Conservation (phyloP, 2,888 invertebrate genomes). For the Reticulitermes lucifugus region DNA sequence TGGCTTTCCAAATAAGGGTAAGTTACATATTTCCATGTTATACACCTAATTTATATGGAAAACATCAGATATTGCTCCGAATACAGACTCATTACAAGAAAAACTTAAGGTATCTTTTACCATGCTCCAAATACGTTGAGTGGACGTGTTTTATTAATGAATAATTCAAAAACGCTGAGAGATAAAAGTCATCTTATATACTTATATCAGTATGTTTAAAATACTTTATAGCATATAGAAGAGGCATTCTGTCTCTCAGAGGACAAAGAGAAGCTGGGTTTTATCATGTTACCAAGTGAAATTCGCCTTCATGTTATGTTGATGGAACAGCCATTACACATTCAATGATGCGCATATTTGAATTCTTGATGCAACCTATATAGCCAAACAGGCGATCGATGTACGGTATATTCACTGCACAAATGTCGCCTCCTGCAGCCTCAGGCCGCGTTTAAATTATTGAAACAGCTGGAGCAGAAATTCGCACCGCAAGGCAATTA, state of each 20-base stretch:
- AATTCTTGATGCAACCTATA: constrained; percentile 35
- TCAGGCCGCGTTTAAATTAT: background rate
- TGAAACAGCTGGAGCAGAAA: background rate
- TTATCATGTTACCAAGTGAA: constrained; percentile 27
- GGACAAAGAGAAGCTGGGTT: background rate
- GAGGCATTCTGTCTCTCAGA: background rate
- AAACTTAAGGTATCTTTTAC: background rate
- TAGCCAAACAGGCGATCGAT: constrained; percentile 5
- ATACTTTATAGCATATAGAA: background rate
- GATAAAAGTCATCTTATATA: background rate
- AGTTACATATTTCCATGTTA: too few relatives aligned
- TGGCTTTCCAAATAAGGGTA: too few relatives aligned
- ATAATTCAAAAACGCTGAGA: background rate
- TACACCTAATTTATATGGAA: background rate
- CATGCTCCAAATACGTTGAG: background rate
- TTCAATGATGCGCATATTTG: constrained; percentile 33
- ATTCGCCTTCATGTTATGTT: constrained; percentile 8
- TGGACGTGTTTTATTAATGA: constrained; percentile 5
- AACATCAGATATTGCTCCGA: background rate
- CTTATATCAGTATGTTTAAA: background rate
- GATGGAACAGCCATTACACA: constrained; percentile 23
- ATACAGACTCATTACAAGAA: background rate
- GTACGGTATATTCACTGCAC: background rate
- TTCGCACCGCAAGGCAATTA: background rate
- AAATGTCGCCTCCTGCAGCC: background rate